Evolutionary conservation across 2,113 vertebrate species (phyloP).

Genomic region (Panthera uncia): DNA sequence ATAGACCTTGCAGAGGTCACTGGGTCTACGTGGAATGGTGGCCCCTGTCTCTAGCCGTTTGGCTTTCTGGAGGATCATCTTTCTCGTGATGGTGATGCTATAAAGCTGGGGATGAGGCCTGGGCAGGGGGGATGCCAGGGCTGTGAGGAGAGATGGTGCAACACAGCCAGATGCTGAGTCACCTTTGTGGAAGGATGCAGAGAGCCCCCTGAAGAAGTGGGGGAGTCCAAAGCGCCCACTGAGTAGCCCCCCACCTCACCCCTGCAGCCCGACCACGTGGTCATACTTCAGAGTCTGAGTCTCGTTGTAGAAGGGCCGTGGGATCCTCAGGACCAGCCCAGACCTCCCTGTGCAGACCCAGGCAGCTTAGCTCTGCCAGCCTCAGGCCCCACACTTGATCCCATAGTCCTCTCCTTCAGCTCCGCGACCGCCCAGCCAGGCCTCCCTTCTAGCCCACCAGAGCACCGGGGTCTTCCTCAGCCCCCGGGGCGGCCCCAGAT

Average conservation of each 20-base stretch:
- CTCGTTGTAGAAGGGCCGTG: neutral
- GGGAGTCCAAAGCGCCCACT: neutral
- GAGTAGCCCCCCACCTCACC: neutral
- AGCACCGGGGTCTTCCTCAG: neutral
- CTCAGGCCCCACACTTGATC: no score
- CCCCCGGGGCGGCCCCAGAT: neutral
- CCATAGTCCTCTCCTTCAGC: neutral
- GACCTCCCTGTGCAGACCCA: neutral
- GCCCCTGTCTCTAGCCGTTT: neutral
- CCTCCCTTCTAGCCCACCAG: neutral
- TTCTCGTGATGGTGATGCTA: neutral
- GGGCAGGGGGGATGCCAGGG: neutral
- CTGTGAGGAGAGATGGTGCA: neutral
- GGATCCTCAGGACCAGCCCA: neutral
- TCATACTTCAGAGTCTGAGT: neutral
- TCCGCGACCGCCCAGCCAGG: neutral
- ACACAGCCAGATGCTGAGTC: neutral
- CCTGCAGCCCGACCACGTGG: no score
- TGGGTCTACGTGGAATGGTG: neutral
- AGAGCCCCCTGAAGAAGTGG: neutral
- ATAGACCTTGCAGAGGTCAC: neutral
- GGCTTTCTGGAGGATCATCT: neutral
- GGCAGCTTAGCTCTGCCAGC: neutral
- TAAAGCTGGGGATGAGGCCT: neutral
- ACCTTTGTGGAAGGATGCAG: neutral